Evolutionary conservation across 2,797 vertebrate species (phyloP).

Genomic region (Sebastes cheni): DNA sequence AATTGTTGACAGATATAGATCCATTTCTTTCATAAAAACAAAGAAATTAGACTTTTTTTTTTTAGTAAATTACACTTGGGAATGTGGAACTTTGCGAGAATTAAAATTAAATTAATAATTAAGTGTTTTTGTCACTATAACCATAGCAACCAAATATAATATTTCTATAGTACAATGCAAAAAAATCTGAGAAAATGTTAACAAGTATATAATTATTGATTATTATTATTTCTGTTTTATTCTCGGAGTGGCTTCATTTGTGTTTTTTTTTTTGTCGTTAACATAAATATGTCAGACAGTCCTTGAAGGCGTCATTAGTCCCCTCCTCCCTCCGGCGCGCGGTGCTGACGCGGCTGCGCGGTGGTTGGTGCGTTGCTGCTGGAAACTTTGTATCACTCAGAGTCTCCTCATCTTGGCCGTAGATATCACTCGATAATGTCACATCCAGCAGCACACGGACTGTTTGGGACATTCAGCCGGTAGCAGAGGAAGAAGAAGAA

Average conservation of each 20-base stretch:
- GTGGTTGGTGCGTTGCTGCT: constrained; percentile 2
- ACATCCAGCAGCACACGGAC: background rate
- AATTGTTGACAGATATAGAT: too few species aligned
- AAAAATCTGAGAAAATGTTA: too few species aligned
- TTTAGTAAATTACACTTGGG: too few species aligned
- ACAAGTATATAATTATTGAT: too few species aligned
- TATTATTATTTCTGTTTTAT: background rate
- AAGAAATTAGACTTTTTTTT: too few species aligned
- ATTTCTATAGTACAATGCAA: too few species aligned
- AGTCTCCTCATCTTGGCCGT: constrained; percentile 29
- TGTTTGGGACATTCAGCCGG: background rate
- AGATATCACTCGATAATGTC: constrained; percentile 26
- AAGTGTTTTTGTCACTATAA: too few species aligned
- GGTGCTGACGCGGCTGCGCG: constrained; percentile 56
- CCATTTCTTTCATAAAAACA: too few species aligned
- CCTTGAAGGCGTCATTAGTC: constrained; percentile 25
- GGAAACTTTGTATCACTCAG: constrained; percentile 73
- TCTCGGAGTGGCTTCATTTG: background rate
- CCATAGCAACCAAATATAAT: too few species aligned
- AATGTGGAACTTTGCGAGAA: too few species aligned
- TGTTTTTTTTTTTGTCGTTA: rapidly evolving
- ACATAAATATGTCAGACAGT: background rate
- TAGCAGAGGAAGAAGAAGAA: background rate
- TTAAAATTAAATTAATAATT: too few species aligned
- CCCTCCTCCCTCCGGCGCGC: constrained; percentile 36